A percentile compares a stretch with the other conserved stretches of the same genome.
Conservation (phyloP, 1,140 invertebrate genomes). For the Hypsibius dujardini region DNA sequence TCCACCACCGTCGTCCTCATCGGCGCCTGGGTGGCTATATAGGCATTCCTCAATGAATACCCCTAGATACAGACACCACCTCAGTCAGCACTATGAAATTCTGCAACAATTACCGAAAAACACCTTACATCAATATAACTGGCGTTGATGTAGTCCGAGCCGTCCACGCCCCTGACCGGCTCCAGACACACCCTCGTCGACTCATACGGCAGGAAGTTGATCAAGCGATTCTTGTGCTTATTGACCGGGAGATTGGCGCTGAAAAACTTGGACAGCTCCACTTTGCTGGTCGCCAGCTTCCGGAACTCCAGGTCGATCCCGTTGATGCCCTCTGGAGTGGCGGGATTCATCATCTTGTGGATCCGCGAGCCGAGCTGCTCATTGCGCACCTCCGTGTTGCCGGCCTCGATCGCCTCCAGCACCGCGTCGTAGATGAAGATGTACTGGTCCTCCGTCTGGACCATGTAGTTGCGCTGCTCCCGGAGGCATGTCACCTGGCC, state of each 20-base stretch:
- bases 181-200: conserved; percentile 79
- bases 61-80: conserved; percentile 28
- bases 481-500: conserved; percentile 91
- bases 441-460: conserved; percentile 96
- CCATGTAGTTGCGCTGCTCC: conserved; percentile 91
- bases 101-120: background rate
- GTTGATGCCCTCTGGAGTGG: conserved; percentile 57
- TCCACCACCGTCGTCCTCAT: conserved; percentile 86
- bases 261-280: conserved; percentile 77
- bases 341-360: conserved; percentile 63
- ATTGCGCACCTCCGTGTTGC: conserved; percentile 78
- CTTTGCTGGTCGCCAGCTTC: conserved; percentile 82
- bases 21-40: conserved; percentile 95
- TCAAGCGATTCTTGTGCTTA: conserved; percentile 91
- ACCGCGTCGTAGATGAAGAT: conserved; percentile 96
- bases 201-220: conserved; percentile 91
- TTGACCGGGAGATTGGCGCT: conserved; percentile 89
- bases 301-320: conserved; percentile 98
- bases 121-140: conserved; percentile 73
- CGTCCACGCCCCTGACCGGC: conserved; percentile 72
- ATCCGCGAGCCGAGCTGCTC: conserved; percentile 80
- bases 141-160: conserved; percentile 97
- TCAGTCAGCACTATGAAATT: background rate
- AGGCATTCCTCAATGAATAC: conserved; percentile 61
- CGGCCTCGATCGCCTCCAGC: conserved; percentile 83